phyloP scores from a whole-genome alignment of 2,888 invertebrate genomes.

The Ophioninae sp. region DNA sequence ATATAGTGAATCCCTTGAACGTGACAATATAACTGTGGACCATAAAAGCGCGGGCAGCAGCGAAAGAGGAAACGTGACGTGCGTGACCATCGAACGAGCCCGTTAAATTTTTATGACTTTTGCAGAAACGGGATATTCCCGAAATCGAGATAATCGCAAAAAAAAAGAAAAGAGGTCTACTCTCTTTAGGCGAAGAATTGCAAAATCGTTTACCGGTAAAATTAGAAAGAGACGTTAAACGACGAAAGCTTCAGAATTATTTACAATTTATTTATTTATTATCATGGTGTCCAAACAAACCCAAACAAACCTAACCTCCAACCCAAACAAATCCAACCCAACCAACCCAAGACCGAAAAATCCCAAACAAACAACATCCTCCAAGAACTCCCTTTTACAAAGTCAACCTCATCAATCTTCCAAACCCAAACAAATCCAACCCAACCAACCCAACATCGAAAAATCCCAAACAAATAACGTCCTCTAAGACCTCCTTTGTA shows the following conservation, averaged over 20 bases:
- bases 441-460: no score
- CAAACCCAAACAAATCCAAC: not conserved
- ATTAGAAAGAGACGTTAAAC: not conserved
- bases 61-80: slow-evolving; percentile 24
- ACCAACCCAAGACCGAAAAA: no score
- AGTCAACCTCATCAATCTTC: no score
- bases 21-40: slow-evolving; percentile 32
- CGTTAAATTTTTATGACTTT: slow-evolving; percentile 11
- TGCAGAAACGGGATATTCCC: not conserved
- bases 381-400: no score
- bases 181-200: not conserved
- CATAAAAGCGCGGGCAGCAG: not conserved
- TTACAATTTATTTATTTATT: no score
- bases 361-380: no score
- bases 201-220: not conserved
- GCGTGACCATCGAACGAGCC: slow-evolving; percentile 16
- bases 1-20: slow-evolving; percentile 17
- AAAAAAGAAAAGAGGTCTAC: slow-evolving; percentile 1
- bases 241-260: no score
- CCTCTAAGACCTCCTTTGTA: no score
- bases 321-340: no score
- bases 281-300: no score
- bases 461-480: no score
- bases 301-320: no score
- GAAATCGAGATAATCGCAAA: not conserved